phyloP scores from a whole-genome alignment of 2,797 vertebrate species.

The Odontamblyopus lacepedii region DNA sequence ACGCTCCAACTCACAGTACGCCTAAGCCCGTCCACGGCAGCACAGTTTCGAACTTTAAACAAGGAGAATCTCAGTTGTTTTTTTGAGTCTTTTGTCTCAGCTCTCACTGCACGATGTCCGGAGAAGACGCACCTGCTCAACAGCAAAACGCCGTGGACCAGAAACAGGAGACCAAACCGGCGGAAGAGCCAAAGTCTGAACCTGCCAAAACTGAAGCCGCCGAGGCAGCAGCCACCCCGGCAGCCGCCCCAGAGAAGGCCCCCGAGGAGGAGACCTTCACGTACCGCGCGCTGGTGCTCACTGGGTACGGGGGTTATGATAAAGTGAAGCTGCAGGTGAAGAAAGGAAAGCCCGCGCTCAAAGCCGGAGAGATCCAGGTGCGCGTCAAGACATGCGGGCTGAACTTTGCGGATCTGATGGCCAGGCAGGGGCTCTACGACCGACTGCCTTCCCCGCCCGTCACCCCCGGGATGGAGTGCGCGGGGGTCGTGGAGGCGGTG shows the following conservation, averaged over 20 bases:
- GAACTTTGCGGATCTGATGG: constrained; percentile 93
- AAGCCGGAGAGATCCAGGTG: constrained; percentile 84
- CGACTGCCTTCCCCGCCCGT: constrained; percentile 86
- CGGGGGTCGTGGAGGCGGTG: constrained; percentile 86
- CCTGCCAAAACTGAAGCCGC: constrained; percentile 71
- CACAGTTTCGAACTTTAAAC: constrained; percentile 20
- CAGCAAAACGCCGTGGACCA: constrained; percentile 83
- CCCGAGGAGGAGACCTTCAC: constrained; percentile 79
- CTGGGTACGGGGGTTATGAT: constrained; percentile 88
- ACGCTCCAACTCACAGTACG: constrained; percentile 41
- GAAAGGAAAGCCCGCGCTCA: constrained; percentile 80
- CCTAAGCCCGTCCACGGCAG: constrained; percentile 30
- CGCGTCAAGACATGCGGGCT: constrained; percentile 89
- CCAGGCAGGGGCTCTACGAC: constrained; percentile 90
- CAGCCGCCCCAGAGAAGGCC: constrained; percentile 66
- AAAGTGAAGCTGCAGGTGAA: constrained; percentile 92
- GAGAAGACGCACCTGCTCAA: constrained; percentile 84
- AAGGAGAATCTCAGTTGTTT: constrained; percentile 28
- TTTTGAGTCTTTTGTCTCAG: constrained; percentile 47
- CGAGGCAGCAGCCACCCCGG: constrained; percentile 52
- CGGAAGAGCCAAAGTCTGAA: constrained; percentile 78
- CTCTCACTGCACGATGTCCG: constrained; percentile 75
- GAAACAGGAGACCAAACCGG: constrained; percentile 77
- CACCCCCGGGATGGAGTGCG: constrained; percentile 90
- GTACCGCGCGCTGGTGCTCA: constrained; percentile 81